A percentile compares a stretch with the other conserved stretches of the same genome.
These are phyloP conservation scores for Periophthalmus modestus DNA, from an alignment of 2,113 vertebrate species.

Conservation along the genomic window DNA sequence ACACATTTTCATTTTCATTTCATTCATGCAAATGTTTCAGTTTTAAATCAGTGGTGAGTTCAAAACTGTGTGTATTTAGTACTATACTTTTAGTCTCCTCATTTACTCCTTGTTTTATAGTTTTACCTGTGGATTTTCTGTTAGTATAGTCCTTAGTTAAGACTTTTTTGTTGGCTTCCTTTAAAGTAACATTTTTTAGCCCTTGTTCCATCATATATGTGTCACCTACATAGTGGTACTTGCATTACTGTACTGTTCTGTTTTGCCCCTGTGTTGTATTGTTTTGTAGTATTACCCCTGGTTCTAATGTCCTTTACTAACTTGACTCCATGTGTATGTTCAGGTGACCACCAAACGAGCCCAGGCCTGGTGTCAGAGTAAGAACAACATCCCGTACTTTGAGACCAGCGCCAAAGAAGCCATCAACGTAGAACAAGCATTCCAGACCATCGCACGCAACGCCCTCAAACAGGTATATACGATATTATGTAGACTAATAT, in stretches of 20 bases:
- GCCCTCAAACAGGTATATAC: conserved; percentile 94
- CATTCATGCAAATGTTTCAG: not conserved
- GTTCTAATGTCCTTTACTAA: not conserved
- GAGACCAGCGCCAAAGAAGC: conserved; percentile 99
- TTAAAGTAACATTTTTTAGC: not conserved
- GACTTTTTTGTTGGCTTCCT: too few relatives aligned
- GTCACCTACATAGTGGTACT: not conserved
- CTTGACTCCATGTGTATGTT: not conserved
- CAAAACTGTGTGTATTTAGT: not conserved
- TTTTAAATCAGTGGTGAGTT: not conserved
- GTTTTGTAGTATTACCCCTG: not conserved
- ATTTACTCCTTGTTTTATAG: not conserved
- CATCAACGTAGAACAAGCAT: conserved; percentile 98
- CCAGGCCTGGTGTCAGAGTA: conserved; percentile 99
- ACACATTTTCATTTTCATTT: not conserved
- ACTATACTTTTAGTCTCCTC: not conserved
- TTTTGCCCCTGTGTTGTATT: too few relatives aligned
- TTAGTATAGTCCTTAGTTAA: too few relatives aligned
- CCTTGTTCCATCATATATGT: not conserved
- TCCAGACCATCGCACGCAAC: conserved; percentile 98
- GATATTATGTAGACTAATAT: not conserved
- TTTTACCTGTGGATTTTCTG: not conserved
- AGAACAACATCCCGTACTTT: conserved; percentile 99
- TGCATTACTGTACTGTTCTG: too few relatives aligned
- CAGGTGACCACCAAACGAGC: conserved; percentile 98